Evolutionary conservation across 2,113 vertebrate species (phyloP), one percentile per base, ranked within the genome.

Genomic region (Epinephelus fuscoguttatus): DNA sequence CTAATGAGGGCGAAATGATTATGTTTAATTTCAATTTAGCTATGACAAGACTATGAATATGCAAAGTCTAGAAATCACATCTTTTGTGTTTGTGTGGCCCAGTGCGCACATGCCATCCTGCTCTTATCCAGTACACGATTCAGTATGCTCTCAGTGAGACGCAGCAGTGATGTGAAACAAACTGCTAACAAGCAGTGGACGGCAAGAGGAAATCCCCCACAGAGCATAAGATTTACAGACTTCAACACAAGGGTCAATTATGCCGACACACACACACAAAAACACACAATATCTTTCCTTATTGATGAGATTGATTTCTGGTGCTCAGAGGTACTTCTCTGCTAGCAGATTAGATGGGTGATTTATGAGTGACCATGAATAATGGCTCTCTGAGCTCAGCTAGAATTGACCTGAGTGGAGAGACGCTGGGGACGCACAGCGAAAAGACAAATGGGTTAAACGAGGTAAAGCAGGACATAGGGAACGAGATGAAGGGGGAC

Each of bases 221-320:
- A 42, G 80, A 84, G 49, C 59, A 25, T 5, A 78, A 62, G 71
- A 86, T 82, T 70, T 71, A 84, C 21, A 47, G 59, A 78, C 79
- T 74, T 42, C 75, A 62, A 70, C 76, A 61, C 45, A 6, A 50
- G 70, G 80, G 66, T 82, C 87, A 89, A 69, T 78, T 78, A 89
- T 61, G 37, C 50, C 60, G 3, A 66, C 21, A 27, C 79, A 77
- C 75, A 57, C 72, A 68, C 72, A 86, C 40, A 76, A 10, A 82
- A 27, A 68, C 33, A 15, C 84, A 72, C 62, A 45, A 40, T n/a
- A 82, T 49, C 81, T 78, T 70, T 77, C 56, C 49, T 78, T 92
- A 92, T 79, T 84, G 84, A 92, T 80, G 75, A 60, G 55, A 89
- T 81, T 14, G 86, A 85, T 84, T 88, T 74, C 27, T 63, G 17